These are phyloP conservation scores for Numenius arquata DNA, from an alignment of 2,113 vertebrate species.

Conservation along the genomic window DNA sequence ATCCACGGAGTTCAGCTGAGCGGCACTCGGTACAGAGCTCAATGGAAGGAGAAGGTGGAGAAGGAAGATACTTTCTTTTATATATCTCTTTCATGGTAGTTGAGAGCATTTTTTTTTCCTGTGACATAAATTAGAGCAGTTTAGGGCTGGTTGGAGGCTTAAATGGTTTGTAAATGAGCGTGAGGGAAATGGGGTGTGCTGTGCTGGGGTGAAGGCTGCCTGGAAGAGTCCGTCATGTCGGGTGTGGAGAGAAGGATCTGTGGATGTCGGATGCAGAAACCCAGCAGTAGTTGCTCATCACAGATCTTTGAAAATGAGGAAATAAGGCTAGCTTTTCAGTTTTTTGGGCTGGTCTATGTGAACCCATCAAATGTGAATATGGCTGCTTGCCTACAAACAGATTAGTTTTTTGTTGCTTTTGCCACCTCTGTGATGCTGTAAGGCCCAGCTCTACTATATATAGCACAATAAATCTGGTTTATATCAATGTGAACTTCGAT, in stretches of 20 bases:
- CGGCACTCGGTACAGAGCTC: rapidly evolving
- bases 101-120: not conserved
- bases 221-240: not conserved
- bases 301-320: not conserved
- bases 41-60: not conserved
- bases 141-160: not conserved
- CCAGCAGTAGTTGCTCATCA: not conserved
- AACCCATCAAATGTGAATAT: slow-evolving; percentile 1
- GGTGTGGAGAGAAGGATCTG: not conserved
- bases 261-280: not conserved
- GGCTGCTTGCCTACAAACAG: slow-evolving; percentile 22
- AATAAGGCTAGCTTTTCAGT: not conserved
- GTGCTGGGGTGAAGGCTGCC: not conserved
- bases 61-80: not conserved
- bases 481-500: not conserved
- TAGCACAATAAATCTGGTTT: slow-evolving; percentile 22
- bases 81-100: not conserved
- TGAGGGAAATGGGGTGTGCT: not conserved
- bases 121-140: not conserved
- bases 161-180: not conserved
- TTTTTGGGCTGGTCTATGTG: not conserved
- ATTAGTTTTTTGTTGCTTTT: slow-evolving; percentile 27
- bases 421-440: not conserved
- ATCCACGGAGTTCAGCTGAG: not conserved
- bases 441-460: not conserved